Base-by-base conservation (phyloP, 2,888 invertebrate species). In the Amphipoea lucens region DNA sequence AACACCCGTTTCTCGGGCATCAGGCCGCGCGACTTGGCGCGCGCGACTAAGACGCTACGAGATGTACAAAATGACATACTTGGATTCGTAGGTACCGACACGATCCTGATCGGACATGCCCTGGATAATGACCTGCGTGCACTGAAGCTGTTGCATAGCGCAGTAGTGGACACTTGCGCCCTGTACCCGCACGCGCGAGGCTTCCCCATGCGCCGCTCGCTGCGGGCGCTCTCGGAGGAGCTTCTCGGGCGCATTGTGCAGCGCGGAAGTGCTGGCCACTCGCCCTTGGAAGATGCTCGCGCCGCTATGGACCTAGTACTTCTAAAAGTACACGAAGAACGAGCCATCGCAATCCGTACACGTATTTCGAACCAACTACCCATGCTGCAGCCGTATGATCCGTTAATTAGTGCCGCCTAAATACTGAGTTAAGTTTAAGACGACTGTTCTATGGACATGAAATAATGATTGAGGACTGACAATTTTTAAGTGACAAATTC, bases 1-100 rank as follows among this genome's bases (percentile, higher is more conserved):
- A 99, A 99, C 94, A 99, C 99, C 4, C 97, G 99, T 80, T 99
- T 99, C 97, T 99, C 99, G 91, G 99, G 99, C 78, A 98, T 99
- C 86, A 98, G 94, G 91, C 95, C 96, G 95, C 96, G 96, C 95
- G 96, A 97, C 95, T 92, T 97, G 94, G 95, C 95, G 95, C 96
- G 96, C 93, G 98, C 98, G 90, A 97, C 97, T 48, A 98, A 98
- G 95, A 98, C 97, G 75, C 96, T 99, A 71, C 94, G 96, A 86
- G 98, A 99, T 92, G 99, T 99, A 71, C 99, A 99, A 93, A 98
- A 98, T 80, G 99, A 99, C 90, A 97, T 99, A 79, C 97, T 99
- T 92, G 97, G 98, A 86, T 97, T 99, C 85, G 97, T 99, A 83
- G 97, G 97, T 82, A 98, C 98, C 12, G 98, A 99, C 82, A 98